phyloP scores from a whole-genome alignment of 2,113 vertebrate genomes.

The Aegotheles bennettii region DNA sequence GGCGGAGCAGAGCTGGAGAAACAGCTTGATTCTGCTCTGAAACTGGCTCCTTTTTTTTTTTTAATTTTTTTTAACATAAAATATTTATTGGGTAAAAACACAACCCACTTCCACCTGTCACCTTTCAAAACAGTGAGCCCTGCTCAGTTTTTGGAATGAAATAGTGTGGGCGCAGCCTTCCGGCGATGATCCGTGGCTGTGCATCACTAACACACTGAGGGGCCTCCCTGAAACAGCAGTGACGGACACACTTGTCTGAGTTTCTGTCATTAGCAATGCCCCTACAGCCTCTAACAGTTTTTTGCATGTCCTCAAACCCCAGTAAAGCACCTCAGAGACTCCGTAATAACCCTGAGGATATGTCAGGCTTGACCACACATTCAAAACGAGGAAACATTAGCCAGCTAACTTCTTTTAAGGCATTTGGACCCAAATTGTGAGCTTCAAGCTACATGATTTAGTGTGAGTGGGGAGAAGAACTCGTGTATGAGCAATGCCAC shows the following conservation, averaged over 20 bases:
- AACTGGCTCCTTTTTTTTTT: background rate
- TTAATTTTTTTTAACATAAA: conserved; percentile 7
- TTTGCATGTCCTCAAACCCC: background rate
- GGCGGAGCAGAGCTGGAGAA: conserved; percentile 22
- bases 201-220: background rate
- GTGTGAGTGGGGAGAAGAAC: background rate
- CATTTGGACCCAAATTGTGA: background rate
- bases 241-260: background rate
- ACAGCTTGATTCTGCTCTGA: conserved; percentile 35
- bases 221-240: background rate
- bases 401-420: background rate
- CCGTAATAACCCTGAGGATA: background rate
- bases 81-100: conserved; percentile 66
- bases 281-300: background rate
- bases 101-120: conserved; percentile 68
- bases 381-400: background rate
- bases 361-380: background rate
- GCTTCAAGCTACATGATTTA: background rate
- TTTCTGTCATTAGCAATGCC: background rate
- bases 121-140: conserved; percentile 60
- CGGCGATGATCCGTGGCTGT: background rate
- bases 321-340: background rate
- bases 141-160: conserved; percentile 66
- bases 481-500: background rate
- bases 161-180: conserved; percentile 35